These are phyloP conservation scores for Callipepla squamata DNA, from an alignment of 2,113 vertebrate species.

Conservation along the genomic window DNA sequence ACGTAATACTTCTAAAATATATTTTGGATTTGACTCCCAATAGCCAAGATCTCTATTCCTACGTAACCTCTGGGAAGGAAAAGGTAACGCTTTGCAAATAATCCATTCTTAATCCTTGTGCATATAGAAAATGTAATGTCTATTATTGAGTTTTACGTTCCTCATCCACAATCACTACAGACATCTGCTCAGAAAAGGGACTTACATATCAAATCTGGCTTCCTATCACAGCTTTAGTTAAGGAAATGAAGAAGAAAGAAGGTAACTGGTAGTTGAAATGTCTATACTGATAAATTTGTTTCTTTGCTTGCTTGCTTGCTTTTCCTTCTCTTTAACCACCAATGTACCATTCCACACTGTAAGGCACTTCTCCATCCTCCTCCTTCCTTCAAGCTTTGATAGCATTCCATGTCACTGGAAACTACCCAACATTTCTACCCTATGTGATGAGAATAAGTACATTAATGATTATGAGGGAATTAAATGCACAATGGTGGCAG, in stretches of 20 bases:
- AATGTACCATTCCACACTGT: background rate
- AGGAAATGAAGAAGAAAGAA: background rate
- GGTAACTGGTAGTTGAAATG: background rate
- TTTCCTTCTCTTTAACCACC: background rate
- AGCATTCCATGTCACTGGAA: background rate
- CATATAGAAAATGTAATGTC: background rate
- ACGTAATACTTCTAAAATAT: background rate
- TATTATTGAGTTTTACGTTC: background rate
- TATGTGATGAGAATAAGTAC: background rate
- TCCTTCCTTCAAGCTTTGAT: background rate
- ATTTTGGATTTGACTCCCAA: background rate
- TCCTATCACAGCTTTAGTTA: background rate
- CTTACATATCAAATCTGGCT: background rate
- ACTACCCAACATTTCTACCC: background rate
- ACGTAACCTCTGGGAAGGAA: background rate
- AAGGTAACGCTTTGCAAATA: background rate
- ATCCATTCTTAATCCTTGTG: background rate
- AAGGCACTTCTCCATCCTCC: background rate
- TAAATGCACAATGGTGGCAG: background rate
- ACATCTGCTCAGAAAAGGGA: background rate
- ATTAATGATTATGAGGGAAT: background rate
- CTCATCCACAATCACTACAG: background rate
- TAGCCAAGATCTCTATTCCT: background rate
- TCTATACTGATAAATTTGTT: background rate
- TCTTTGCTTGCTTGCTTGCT: background rate